Evolutionary conservation across 2,797 vertebrate genomes (phyloP), one percentile per base, ranked within the genome.

Genomic region (Chaunax sp.): DNA sequence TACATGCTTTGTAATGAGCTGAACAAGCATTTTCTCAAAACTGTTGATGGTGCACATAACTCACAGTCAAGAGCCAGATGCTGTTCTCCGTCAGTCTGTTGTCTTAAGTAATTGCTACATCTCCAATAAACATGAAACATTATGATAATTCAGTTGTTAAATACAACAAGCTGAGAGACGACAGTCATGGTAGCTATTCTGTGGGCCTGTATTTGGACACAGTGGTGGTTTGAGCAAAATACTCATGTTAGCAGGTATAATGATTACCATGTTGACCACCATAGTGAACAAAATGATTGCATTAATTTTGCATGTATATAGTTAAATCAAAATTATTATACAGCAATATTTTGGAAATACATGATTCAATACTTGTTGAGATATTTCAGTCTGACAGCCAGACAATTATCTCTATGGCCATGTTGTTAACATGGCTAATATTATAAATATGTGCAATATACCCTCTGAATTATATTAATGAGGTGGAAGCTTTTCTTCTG

Each of bases 1-100:
- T 78, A 57, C 53, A 57, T 69, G 72, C 69, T 80, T 88, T 76
- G 83, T 86, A 88, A 90, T 83, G 70, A 91, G 82, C 86, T 91
- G 84, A 89, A 84, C 75, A 80, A 64, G 85, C 82, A 75, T 80
- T 91, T 86, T 86, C 69, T 64, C 38, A 66, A 75, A 90, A 83
- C 54, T 83, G 85, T 87, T 82, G 78, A 87, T 82, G 59, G 54
- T 83, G 82, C 86, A 89, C 69, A 82, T 82, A 72, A 76, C 37
- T 77, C 40, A 18, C 30, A 67, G 76, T 79, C 75, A 55, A 40
- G 47, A 57, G 33, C 60, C 53, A 52, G 25, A 72, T 75, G 77
- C 77, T 85, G 60, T 81, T 81, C 61, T 76, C 53, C 23, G 65
- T 67, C 54, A 78, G 33, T 83, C 63, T 82, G 58, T 49, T 73